These are phyloP conservation scores for Vollenhovia emeryi DNA, from an alignment of 1,140 invertebrate species.

Conservation along the genomic window DNA sequence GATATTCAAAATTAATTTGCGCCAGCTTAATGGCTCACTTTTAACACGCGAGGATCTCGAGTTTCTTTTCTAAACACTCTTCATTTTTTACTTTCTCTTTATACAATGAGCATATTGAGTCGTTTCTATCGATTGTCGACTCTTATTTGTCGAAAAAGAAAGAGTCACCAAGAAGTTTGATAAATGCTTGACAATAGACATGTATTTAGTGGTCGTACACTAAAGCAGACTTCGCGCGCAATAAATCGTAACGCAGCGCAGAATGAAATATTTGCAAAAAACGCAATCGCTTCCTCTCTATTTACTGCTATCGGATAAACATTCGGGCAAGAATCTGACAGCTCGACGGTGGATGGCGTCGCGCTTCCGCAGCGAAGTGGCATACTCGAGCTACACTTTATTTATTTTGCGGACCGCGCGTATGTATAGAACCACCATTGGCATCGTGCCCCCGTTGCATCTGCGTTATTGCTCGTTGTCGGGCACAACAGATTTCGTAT, in stretches of 20 bases:
- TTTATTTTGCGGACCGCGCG: slow-evolving; percentile 44
- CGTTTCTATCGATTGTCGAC: background rate
- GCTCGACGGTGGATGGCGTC: slow-evolving; percentile 43
- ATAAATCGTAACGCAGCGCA: slow-evolving; percentile 30
- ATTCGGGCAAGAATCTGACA: slow-evolving; percentile 60
- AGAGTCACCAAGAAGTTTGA: background rate
- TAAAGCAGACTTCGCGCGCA: slow-evolving; percentile 9
- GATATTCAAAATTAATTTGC: background rate
- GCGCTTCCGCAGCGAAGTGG: slow-evolving; percentile 41
- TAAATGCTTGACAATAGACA: slow-evolving; percentile 27
- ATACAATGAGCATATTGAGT: background rate
- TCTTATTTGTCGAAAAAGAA: background rate
- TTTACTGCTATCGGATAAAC: slow-evolving; percentile 59
- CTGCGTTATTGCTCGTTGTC: slow-evolving; percentile 59
- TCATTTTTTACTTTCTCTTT: background rate
- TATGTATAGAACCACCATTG: background rate
- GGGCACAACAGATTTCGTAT: slow-evolving; percentile 56
- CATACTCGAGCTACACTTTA: slow-evolving; percentile 48
- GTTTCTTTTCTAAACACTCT: background rate
- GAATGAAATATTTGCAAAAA: slow-evolving; percentile 55
- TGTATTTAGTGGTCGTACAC: slow-evolving; percentile 11
- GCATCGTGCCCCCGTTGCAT: slow-evolving; percentile 43
- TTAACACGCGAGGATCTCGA: background rate
- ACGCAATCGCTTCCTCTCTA: slow-evolving; percentile 43
- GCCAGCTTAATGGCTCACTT: background rate